Percentiles rank a stretch among this genome's conserved stretches.
These are phyloP conservation scores for Drosophila rubida DNA, from an alignment of 2,888 invertebrate genomes.

Conservation along the genomic window DNA sequence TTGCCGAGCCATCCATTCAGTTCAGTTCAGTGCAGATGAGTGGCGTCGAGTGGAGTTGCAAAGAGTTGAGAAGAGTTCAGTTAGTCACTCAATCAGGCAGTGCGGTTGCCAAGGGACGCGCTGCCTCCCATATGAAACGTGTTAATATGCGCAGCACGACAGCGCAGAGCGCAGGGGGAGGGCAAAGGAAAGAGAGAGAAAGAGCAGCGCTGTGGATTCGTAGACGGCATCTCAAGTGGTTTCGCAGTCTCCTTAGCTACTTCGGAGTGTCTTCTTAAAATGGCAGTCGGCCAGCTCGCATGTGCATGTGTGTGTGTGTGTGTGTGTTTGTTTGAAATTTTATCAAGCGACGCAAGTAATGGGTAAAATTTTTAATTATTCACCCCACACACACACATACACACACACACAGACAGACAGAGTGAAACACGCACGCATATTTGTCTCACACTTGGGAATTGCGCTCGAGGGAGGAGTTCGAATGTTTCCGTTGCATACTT, in stretches of 20 bases:
- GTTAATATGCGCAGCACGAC: constrained; percentile 71
- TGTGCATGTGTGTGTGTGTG: constrained; percentile 15
- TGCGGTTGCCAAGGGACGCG: constrained; percentile 78
- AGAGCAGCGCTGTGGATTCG: constrained; percentile 31
- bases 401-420: constrained; percentile 12
- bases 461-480: neutral
- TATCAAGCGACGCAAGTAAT: constrained; percentile 78
- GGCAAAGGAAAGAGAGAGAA: neutral
- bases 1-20: neutral
- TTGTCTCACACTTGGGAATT: neutral
- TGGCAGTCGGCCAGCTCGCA: constrained; percentile 19
- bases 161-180: neutral
- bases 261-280: constrained; percentile 27
- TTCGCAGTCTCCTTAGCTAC: constrained; percentile 56
- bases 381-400: constrained; percentile 30
- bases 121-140: constrained; percentile 60
- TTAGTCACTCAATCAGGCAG: constrained; percentile 48
- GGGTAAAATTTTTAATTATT: constrained; percentile 81
- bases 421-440: neutral
- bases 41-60: neutral
- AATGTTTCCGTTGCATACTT: constrained; percentile 45
- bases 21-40: neutral
- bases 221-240: constrained; percentile 78
- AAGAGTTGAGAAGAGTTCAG: constrained; percentile 2
- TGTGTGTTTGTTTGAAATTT: constrained; percentile 67